phyloP scores from a whole-genome alignment of 2,797 vertebrate genomes.

The Strix occidentalis region DNA sequence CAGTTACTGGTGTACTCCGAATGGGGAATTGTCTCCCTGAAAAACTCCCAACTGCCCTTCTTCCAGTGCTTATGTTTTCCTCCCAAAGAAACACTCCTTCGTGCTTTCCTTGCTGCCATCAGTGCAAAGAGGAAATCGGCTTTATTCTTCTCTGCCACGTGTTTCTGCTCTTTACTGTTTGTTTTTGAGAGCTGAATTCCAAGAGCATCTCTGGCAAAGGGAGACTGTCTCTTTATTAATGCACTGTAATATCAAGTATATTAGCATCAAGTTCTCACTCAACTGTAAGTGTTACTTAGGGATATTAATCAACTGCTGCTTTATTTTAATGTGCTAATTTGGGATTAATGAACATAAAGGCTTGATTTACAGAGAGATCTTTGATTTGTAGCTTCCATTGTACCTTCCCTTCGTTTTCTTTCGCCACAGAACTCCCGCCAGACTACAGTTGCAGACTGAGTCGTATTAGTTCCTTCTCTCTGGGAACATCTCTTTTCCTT shows the following conservation, averaged over 20 bases:
- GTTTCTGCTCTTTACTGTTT: background rate
- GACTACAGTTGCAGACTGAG: background rate
- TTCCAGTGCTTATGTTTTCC: background rate
- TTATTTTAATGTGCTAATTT: slow-evolving; percentile 58
- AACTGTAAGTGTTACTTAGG: slow-evolving; percentile 31
- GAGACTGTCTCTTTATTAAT: background rate
- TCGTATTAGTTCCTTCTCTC: background rate
- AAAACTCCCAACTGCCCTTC: fast-evolving
- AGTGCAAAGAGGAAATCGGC: background rate
- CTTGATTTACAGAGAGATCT: slow-evolving; percentile 42
- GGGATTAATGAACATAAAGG: slow-evolving; percentile 63
- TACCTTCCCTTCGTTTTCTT: slow-evolving; percentile 9
- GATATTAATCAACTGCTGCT: slow-evolving; percentile 62
- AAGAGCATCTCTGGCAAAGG: background rate
- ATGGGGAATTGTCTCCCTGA: fast-evolving
- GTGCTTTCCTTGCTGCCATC: background rate
- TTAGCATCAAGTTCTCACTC: slow-evolving; percentile 34
- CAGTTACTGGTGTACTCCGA: background rate
- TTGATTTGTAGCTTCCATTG: slow-evolving; percentile 43
- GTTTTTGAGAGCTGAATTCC: background rate
- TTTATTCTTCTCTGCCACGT: background rate
- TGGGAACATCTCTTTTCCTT: background rate
- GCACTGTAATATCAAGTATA: slow-evolving; percentile 4
- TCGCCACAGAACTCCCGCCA: background rate
- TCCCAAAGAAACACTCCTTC: background rate